These are phyloP conservation scores for Chrysogorgia sp. DNA, from an alignment of 92 coral and sea anemone species.

Conservation along the genomic window DNA sequence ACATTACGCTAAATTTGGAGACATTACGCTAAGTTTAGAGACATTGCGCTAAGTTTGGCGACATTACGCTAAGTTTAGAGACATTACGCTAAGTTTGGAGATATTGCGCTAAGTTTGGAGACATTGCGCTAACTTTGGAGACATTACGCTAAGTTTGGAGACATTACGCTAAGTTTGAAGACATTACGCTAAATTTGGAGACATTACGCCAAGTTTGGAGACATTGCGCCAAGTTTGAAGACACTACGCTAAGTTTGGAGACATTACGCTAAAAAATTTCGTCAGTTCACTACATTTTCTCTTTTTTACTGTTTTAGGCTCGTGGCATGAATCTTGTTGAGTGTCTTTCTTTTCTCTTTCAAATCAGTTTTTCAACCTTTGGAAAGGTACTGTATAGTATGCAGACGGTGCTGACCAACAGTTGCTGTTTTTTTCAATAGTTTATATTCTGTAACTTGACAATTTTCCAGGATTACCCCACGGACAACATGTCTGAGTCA, in stretches of 20 bases:
- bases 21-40: too few relatives aligned
- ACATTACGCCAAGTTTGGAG: neutral
- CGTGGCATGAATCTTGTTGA: conserved; percentile 95
- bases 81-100: too few relatives aligned
- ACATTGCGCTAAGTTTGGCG: too few relatives aligned
- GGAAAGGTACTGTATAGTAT: conserved; percentile 73
- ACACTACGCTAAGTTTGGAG: too few relatives aligned
- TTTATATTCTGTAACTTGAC: neutral
- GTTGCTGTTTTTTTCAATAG: conserved; percentile 8
- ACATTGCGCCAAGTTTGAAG: neutral
- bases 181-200: too few relatives aligned
- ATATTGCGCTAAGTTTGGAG: too few relatives aligned
- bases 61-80: too few relatives aligned
- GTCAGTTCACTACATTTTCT: neutral
- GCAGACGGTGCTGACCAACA: neutral
- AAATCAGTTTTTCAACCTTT: conserved; percentile 85
- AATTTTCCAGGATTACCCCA: conserved; percentile 82
- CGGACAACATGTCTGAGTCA: conserved; percentile 89
- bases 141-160: too few relatives aligned
- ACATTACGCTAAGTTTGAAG: too few relatives aligned
- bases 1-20: too few relatives aligned
- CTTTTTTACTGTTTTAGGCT: conserved; percentile 69
- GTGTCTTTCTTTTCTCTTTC: conserved; percentile 91
- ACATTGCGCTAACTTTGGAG: too few relatives aligned
- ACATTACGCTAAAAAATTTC: too few relatives aligned